phyloP scores from a whole-genome alignment of 2,797 vertebrate genomes.

The Balearica regulorum region DNA sequence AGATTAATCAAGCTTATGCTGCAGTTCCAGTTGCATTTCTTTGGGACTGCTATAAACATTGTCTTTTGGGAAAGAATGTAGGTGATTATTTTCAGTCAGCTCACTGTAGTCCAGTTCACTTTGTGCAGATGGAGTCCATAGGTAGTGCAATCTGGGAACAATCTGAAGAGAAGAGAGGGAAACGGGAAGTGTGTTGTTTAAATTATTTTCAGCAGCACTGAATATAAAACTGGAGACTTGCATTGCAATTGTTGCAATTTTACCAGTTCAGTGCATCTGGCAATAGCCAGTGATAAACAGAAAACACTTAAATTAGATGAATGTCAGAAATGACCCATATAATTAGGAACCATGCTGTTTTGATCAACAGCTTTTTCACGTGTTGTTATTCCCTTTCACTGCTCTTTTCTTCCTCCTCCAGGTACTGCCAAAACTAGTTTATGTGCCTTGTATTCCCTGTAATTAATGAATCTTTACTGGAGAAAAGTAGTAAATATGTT shows the following conservation, averaged over 20 bases:
- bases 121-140: background rate
- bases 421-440: background rate
- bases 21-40: background rate
- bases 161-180: background rate
- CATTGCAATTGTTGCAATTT: background rate
- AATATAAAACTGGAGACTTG: background rate
- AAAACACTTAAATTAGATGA: background rate
- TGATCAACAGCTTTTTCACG: background rate
- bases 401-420: background rate
- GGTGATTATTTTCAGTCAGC: background rate
- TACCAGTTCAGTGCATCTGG: background rate
- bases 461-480: background rate
- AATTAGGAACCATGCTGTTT: background rate
- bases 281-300: background rate
- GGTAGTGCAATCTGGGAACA: background rate
- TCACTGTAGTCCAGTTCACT: background rate
- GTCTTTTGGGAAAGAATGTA: background rate
- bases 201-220: background rate
- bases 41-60: background rate
- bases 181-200: background rate
- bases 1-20: background rate
- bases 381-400: background rate
- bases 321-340: background rate
- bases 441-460: background rate
- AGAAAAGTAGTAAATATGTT: background rate